Percentiles rank a stretch among this genome's conserved stretches.
Conservation (phyloP, 2,888 invertebrate genomes). For the Spilosoma lubricipeda region DNA sequence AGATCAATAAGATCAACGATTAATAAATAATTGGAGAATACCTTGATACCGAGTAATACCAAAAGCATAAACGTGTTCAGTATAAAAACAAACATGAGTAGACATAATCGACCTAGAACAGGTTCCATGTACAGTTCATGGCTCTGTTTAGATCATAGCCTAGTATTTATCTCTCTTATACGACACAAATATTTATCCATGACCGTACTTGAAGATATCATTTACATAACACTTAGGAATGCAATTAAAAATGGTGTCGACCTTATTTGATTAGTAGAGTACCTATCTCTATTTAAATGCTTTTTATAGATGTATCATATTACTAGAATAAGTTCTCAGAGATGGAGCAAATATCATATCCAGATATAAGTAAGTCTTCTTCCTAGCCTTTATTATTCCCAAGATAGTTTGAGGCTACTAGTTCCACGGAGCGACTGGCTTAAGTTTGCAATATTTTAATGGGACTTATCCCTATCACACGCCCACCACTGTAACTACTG, state of each 20-base stretch:
- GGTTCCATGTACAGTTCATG: conserved; percentile 26
- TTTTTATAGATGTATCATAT: background rate
- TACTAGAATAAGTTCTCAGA: background rate
- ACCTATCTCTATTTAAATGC: conserved; percentile 8
- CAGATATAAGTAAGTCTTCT: background rate
- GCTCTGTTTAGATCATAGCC: conserved; percentile 8
- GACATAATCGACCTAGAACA: conserved; percentile 22
- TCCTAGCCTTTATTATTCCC: too few species aligned
- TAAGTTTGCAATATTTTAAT: too few species aligned
- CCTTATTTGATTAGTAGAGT: conserved; percentile 14
- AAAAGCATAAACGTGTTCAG: conserved; percentile 18
- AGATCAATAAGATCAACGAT: background rate
- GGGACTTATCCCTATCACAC: too few species aligned
- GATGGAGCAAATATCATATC: background rate
- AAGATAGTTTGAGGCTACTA: too few species aligned
- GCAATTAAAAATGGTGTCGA: conserved; percentile 26
- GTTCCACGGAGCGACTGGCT: too few species aligned
- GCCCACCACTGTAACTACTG: too few species aligned
- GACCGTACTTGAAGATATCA: conserved; percentile 26
- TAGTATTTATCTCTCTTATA: conserved; percentile 15
- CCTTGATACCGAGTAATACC: background rate
- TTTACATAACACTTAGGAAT: conserved; percentile 24
- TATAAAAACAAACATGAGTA: conserved; percentile 20
- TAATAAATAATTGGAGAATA: background rate
- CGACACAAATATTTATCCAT: conserved; percentile 36